phyloP scores from a whole-genome alignment of 2,797 vertebrate genomes.

The Hylomyscus alleni region DNA sequence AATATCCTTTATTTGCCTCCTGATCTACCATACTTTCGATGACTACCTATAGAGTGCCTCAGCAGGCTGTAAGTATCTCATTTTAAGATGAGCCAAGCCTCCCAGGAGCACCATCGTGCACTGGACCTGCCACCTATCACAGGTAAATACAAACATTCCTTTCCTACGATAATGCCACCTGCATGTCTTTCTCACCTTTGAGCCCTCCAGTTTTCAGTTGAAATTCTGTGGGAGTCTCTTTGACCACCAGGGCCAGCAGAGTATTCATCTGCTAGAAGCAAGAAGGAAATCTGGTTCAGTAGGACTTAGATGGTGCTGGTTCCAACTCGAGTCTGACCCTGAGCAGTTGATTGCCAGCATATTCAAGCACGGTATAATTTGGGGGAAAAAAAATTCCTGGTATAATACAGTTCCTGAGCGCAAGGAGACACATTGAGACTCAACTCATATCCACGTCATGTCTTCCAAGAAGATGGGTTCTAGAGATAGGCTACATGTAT shows the following conservation, averaged over 20 bases:
- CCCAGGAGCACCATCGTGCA: neutral
- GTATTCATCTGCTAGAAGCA: neutral
- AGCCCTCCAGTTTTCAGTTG: neutral
- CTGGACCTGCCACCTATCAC: neutral
- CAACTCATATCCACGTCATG: neutral
- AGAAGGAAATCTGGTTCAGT: neutral
- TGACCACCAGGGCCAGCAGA: neutral
- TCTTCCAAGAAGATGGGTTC: neutral
- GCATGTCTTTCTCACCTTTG: neutral
- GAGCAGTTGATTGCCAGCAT: neutral
- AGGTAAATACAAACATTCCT: neutral
- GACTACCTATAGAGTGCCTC: neutral
- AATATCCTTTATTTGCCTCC: neutral
- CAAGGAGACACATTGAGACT: neutral
- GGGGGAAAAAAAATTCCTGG: neutral
- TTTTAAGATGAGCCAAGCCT: neutral
- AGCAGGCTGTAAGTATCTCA: neutral
- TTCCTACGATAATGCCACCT: neutral
- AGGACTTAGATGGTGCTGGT: neutral
- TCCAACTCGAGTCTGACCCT: neutral
- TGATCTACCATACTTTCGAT: neutral
- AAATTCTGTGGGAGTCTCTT: neutral
- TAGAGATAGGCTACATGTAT: neutral
- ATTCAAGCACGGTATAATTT: neutral
- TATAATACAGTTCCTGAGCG: neutral